Evolutionary conservation across 2,113 vertebrate species (phyloP).

Genomic region (Atractosteus spatula): DNA sequence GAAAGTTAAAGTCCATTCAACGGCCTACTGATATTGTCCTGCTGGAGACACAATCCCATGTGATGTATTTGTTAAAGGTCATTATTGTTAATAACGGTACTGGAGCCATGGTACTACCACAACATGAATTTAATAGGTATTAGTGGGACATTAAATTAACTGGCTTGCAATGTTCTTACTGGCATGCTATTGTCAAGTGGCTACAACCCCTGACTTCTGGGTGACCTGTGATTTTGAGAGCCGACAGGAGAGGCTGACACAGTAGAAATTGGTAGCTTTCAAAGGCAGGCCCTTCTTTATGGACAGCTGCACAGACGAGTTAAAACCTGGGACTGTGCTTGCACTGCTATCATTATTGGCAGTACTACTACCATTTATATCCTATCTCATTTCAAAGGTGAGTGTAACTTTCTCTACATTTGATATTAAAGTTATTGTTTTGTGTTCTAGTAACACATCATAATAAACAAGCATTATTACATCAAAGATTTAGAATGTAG

Average conservation of each 20-base stretch:
- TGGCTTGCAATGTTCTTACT: not conserved
- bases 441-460: no score
- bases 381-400: no score
- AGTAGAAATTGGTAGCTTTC: not conserved
- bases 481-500: no score
- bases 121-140: conserved; percentile 21
- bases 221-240: not conserved
- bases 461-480: no score
- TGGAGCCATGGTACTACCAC: conserved; percentile 15
- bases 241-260: not conserved
- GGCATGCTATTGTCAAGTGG: not conserved
- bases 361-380: no score
- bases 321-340: not conserved
- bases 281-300: not conserved
- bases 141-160: conserved; percentile 10
- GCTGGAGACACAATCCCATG: conserved; percentile 28
- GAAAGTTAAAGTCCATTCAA: conserved; percentile 49
- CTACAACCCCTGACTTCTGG: not conserved
- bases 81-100: conserved; percentile 28
- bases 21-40: conserved; percentile 46
- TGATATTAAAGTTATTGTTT: no score
- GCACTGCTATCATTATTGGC: not conserved
- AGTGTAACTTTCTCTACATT: no score
- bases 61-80: conserved; percentile 22
- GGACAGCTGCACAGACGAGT: not conserved